Percentiles rank a stretch among this genome's conserved stretches.
Conservation (phyloP, 2,113 vertebrate genomes). For the Anoplopoma fimbria region DNA sequence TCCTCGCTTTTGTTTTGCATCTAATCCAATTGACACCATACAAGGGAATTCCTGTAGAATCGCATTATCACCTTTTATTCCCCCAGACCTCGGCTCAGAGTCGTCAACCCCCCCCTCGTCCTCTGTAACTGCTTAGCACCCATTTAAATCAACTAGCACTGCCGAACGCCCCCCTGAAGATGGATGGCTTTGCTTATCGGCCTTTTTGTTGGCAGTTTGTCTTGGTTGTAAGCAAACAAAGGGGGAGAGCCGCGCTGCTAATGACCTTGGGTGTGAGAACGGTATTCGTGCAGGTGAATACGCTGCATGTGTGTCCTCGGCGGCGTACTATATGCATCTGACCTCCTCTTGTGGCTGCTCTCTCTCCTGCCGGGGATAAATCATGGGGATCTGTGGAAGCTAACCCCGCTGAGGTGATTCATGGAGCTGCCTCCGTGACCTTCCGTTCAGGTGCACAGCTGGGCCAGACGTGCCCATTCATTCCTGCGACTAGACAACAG, state of each 20-base stretch:
- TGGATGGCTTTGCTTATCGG: slow-evolving; percentile 73
- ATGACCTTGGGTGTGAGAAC: slow-evolving; percentile 69
- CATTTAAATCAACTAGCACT: slow-evolving; percentile 67
- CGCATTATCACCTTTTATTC: background rate
- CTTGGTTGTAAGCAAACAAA: slow-evolving; percentile 67
- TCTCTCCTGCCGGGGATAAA: slow-evolving; percentile 75
- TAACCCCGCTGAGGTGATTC: slow-evolving; percentile 77
- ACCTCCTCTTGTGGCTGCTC: slow-evolving; percentile 64
- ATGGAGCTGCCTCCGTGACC: slow-evolving; percentile 79
- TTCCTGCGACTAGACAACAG: slow-evolving; percentile 30
- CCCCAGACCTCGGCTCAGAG: background rate
- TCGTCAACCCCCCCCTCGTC: slow-evolving; percentile 40
- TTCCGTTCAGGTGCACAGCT: slow-evolving; percentile 75
- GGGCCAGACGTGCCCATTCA: slow-evolving; percentile 54
- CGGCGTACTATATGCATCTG: slow-evolving; percentile 56
- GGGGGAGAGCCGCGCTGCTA: slow-evolving; percentile 56
- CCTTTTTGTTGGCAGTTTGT: slow-evolving; percentile 80
- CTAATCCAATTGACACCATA: slow-evolving; percentile 3
- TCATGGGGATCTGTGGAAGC: slow-evolving; percentile 65
- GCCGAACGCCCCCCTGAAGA: slow-evolving; percentile 56
- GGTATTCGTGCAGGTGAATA: slow-evolving; percentile 11
- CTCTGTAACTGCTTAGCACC: slow-evolving; percentile 56
- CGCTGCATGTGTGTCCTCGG: slow-evolving; percentile 16
- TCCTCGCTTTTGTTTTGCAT: background rate
- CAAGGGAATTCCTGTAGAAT: background rate